A percentile compares a stretch with the other conserved stretches of the same genome.
Evolutionary conservation across 2,113 vertebrate genomes (phyloP).

Genomic region (Xiphophorus couchianus): DNA sequence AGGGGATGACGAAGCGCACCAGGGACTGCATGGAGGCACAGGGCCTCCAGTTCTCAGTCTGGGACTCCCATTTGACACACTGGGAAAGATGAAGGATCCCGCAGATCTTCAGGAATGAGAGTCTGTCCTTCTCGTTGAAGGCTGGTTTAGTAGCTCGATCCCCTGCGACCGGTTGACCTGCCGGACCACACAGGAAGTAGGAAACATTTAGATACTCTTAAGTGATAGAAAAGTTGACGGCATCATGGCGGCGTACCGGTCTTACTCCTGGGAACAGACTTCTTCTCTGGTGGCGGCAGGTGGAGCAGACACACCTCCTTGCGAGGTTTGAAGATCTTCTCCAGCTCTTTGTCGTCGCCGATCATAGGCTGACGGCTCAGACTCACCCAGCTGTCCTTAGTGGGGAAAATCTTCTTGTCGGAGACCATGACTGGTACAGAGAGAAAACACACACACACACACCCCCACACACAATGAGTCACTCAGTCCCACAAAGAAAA

Average conservation of each 20-base stretch:
- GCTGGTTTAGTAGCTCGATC: background rate
- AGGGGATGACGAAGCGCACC: constrained; percentile 73
- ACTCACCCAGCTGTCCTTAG: constrained; percentile 80
- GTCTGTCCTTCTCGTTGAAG: constrained; percentile 73
- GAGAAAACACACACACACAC: background rate
- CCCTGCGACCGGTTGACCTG: constrained; percentile 16
- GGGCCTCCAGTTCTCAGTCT: constrained; percentile 74
- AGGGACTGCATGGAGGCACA: constrained; percentile 73
- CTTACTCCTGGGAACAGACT: constrained; percentile 28
- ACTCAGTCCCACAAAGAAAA: background rate
- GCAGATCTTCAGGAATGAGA: constrained; percentile 79
- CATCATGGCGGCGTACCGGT: constrained; percentile 22
- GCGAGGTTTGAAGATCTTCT: constrained; percentile 78
- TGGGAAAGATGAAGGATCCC: constrained; percentile 65
- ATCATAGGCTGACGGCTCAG: constrained; percentile 76
- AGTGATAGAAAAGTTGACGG: background rate
- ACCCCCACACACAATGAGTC: background rate
- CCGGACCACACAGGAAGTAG: background rate
- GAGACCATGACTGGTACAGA: constrained; percentile 75
- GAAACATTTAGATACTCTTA: background rate
- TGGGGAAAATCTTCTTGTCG: constrained; percentile 77
- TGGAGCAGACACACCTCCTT: constrained; percentile 75
- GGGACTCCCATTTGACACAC: constrained; percentile 68
- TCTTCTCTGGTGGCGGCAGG: constrained; percentile 75
- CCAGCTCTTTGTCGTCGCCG: constrained; percentile 74